These are phyloP conservation scores for Atta colombica DNA, from an alignment of 1,140 invertebrate species.

Conservation along the genomic window DNA sequence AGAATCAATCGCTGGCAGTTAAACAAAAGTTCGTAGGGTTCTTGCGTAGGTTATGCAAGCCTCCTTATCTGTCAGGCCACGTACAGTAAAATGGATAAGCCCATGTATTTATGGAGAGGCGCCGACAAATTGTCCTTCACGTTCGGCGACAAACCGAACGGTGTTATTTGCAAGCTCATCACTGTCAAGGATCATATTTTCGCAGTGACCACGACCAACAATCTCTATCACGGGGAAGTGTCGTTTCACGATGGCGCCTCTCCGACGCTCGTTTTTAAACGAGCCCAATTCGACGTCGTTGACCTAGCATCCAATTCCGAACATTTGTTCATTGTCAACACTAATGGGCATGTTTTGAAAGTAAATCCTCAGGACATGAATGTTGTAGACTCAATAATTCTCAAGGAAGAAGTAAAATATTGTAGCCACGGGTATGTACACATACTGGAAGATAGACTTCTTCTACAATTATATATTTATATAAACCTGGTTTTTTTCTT, in stretches of 20 bases:
- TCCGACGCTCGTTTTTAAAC: conserved; percentile 72
- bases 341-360: conserved; percentile 88
- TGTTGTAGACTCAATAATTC: conserved; percentile 88
- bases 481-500: neutral
- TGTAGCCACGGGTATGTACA: conserved; percentile 88
- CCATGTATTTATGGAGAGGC: conserved; percentile 83
- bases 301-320: conserved; percentile 89
- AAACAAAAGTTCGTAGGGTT: conserved; percentile 33
- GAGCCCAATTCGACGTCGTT: conserved; percentile 82
- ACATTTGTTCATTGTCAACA: conserved; percentile 89
- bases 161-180: conserved; percentile 80
- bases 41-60: conserved; percentile 73
- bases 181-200: conserved; percentile 81
- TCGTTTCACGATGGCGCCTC: conserved; percentile 38
- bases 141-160: conserved; percentile 79
- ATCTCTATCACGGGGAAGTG: conserved; percentile 82
- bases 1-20: conserved; percentile 51
- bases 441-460: neutral
- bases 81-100: conserved; percentile 78
- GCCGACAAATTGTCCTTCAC: conserved; percentile 78
- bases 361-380: conserved; percentile 86
- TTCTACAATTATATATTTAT: neutral
- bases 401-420: conserved; percentile 89
- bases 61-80: conserved; percentile 74
- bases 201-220: conserved; percentile 79